A percentile compares a stretch with the other conserved stretches of the same genome.
Conservation (phyloP, 2,113 vertebrate species). For the Tragelaphus buxtoni region DNA sequence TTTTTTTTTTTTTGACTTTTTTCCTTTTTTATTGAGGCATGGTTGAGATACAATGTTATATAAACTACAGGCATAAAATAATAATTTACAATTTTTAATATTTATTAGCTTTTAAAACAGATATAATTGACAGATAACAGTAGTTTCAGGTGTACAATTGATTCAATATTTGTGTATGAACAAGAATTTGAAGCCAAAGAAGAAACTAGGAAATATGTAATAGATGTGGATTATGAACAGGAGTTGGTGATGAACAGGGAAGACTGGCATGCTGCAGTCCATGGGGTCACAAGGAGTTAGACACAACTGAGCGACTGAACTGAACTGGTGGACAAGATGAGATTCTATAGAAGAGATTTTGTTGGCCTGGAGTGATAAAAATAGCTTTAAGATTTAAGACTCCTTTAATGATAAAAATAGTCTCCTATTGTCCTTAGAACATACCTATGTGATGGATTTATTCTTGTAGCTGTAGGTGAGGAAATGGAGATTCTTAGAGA, state of each 20-base stretch:
- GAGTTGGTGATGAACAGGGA: not conserved
- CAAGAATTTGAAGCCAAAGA: conserved; percentile 22
- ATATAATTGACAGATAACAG: not conserved
- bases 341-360: not conserved
- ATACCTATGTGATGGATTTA: conserved; percentile 36
- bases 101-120: not conserved
- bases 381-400: conserved; percentile 35
- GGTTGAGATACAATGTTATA: not conserved
- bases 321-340: not conserved
- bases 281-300: not conserved
- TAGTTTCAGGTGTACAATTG: not conserved
- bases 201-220: not conserved
- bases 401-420: conserved; percentile 34
- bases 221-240: not conserved
- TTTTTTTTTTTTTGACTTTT: not conserved
- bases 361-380: conserved; percentile 27
- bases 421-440: not conserved
- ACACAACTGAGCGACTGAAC: not conserved
- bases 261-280: not conserved
- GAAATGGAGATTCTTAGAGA: not conserved
- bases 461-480: not conserved
- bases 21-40: not conserved
- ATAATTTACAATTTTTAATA: not conserved
- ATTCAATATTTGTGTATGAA: not conserved
- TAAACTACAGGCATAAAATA: not conserved